Evolutionary conservation across 1,140 invertebrate species (phyloP), one percentile per base, ranked within the genome.

Genomic region (Gonioctena quinquepunctata): DNA sequence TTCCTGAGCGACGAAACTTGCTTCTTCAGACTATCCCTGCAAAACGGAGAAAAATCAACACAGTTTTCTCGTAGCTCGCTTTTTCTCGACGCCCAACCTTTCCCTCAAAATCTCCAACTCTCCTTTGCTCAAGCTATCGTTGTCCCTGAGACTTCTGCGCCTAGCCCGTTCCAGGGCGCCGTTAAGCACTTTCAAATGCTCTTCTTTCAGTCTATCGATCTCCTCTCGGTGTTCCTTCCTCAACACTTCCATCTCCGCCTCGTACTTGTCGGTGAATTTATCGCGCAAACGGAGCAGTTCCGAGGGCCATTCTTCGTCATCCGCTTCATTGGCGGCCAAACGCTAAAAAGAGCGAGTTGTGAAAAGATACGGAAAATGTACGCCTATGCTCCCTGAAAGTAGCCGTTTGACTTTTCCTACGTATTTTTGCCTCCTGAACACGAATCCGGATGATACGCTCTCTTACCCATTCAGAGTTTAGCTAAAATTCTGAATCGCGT

Each of bases 211-310:
- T 59, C 84, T 84, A 19, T 82, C 81, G 18, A 90, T 81, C 76
- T 87, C 86, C 1, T 48, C 25, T 57, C 22, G 56, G 68, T 87
- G 84, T 8, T 76, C 56, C 23, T 81, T 70, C 66, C 83, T 83
- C 3, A 87, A 68, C 21, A 79, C 66, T 25, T 80, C 74, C 0
- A 87, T 84, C 77, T 89, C 85, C 63, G 81, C 80, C 76, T 87
- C 86, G 70, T 87, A 86, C 64, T 87, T 89, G 11, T 86, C 87
- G 28, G 89, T 89, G 62, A 92, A 90, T 82, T 88, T 90, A 77
- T 91, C 89, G 2, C 90, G 81, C 23, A 92, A 77, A 67, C 89
- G 86, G 26, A 91, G 83, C 54, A 93, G 83, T 80, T 92, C 91
- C 49, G 87, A 75, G 4, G 91, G 90, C 89, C 90, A 91, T 77